These are phyloP conservation scores for Grapholita molesta DNA, from an alignment of 1,140 invertebrate genomes.

Conservation along the genomic window DNA sequence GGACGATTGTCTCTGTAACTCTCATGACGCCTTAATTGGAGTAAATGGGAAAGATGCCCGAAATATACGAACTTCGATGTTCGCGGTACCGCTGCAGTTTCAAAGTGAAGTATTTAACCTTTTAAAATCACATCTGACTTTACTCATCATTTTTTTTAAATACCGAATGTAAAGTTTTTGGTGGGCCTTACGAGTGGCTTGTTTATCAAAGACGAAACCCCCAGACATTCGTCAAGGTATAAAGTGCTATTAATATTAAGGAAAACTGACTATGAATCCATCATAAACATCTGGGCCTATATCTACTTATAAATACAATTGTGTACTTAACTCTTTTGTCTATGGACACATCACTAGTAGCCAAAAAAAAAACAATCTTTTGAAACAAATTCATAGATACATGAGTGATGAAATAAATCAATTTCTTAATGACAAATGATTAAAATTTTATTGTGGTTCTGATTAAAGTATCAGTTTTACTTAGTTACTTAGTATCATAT, in stretches of 20 bases:
- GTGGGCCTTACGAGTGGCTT: neutral
- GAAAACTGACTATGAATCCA: neutral
- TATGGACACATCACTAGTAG: no score
- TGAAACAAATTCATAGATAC: neutral
- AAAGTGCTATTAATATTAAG: constrained; percentile 6
- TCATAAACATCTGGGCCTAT: neutral
- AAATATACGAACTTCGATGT: no score
- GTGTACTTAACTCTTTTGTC: neutral
- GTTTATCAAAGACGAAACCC: neutral
- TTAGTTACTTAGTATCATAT: neutral
- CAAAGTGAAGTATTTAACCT: no score
- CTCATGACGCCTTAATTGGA: no score
- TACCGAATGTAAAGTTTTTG: neutral
- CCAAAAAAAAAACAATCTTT: no score
- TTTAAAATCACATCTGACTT: no score
- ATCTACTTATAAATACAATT: neutral
- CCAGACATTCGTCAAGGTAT: neutral
- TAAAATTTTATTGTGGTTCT: no score
- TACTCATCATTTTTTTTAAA: neutral
- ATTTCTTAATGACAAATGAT: neutral
- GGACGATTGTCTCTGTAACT: no score
- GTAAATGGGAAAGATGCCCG: no score
- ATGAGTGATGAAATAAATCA: neutral
- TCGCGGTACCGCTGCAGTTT: no score
- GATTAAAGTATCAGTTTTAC: neutral